These are phyloP conservation scores for Oncorhynchus kisutch DNA, from an alignment of 2,113 vertebrate species.

Conservation along the genomic window DNA sequence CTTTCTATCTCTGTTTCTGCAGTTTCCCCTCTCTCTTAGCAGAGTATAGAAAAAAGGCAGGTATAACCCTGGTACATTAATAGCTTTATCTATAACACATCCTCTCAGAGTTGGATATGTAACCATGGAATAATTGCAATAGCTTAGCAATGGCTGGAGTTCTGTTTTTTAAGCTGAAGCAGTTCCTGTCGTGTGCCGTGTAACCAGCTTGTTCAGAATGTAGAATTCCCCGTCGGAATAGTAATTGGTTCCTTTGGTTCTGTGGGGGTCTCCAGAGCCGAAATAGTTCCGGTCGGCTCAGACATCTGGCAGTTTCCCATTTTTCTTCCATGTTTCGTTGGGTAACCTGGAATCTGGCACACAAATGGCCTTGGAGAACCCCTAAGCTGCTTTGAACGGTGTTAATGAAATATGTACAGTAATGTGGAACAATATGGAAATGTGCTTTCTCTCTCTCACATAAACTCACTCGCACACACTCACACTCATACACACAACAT, in stretches of 20 bases:
- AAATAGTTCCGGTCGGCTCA: constrained; percentile 27
- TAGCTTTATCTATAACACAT: constrained; percentile 1
- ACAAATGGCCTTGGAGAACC: constrained; percentile 40
- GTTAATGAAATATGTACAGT: constrained; percentile 34
- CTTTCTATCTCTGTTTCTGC: not conserved
- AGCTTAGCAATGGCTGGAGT: not conserved
- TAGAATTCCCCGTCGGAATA: constrained; percentile 7
- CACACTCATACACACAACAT: too few relatives aligned
- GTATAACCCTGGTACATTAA: constrained; percentile 30
- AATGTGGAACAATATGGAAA: not conserved
- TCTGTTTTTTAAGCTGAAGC: not conserved
- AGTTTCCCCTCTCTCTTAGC: not conserved
- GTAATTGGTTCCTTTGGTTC: constrained; percentile 21
- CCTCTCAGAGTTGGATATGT: constrained; percentile 11
- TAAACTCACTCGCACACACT: too few relatives aligned
- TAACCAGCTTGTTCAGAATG: not conserved
- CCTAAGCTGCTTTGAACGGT: constrained; percentile 35
- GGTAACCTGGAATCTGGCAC: constrained; percentile 35
- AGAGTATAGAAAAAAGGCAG: constrained; percentile 18
- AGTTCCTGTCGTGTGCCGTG: not conserved
- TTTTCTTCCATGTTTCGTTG: constrained; percentile 46
- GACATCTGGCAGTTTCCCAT: constrained; percentile 39
- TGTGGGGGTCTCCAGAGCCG: constrained; percentile 20
- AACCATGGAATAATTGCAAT: not conserved
- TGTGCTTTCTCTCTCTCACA: too few relatives aligned